phyloP scores from a whole-genome alignment of 2,888 invertebrate genomes.

The Quadroppia sp. region DNA sequence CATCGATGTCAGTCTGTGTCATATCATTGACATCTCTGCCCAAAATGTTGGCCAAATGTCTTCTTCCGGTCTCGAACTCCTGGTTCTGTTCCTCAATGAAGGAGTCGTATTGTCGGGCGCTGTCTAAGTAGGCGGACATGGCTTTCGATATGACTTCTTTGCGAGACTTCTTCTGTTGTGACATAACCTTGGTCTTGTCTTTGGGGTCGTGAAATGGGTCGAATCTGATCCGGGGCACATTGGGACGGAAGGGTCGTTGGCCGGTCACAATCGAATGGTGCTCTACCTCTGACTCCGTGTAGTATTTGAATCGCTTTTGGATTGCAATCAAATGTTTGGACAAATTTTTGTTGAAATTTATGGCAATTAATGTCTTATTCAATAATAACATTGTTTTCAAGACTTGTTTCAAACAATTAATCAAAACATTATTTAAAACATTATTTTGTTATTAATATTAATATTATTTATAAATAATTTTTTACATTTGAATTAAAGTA shows the following conservation, averaged over 20 bases:
- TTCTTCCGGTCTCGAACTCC: slow-evolving; percentile 84
- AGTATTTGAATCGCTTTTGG: slow-evolving; percentile 10
- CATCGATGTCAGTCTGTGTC: slow-evolving; percentile 79
- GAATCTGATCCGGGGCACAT: slow-evolving; percentile 36
- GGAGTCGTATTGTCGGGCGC: slow-evolving; percentile 72
- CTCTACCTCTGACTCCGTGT: background rate
- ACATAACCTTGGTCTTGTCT: background rate
- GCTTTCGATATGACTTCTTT: slow-evolving; percentile 68
- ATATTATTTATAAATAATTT: background rate
- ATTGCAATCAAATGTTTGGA: background rate
- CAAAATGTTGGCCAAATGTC: slow-evolving; percentile 99
- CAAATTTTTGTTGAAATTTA: background rate
- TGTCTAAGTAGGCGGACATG: slow-evolving; percentile 80
- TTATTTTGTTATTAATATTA: background rate
- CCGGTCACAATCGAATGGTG: background rate
- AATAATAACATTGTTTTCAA: background rate
- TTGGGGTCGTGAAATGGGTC: slow-evolving; percentile 26
- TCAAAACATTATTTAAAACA: background rate
- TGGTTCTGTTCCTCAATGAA: slow-evolving; percentile 73
- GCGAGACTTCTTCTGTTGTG: background rate
- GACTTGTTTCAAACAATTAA: background rate
- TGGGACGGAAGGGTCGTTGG: slow-evolving; percentile 16
- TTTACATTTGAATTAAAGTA: background rate
- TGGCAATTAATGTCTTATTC: background rate
- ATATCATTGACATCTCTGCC: slow-evolving; percentile 85